Conservation (phyloP, 37 sponge, comb jelly and placozoan species). For the Cladorhizidae sp. region DNA sequence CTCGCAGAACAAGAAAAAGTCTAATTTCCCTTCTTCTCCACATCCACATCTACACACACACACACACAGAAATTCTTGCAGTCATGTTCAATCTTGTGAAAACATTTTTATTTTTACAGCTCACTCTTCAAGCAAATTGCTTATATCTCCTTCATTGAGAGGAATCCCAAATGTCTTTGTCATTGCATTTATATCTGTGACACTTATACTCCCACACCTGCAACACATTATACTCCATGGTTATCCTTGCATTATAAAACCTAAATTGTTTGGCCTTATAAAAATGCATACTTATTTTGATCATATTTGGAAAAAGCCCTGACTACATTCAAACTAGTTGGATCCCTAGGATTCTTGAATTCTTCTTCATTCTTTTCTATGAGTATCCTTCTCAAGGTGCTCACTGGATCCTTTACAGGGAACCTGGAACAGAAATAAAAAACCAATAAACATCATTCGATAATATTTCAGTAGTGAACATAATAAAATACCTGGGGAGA, state of each 20-base stretch:
- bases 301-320: constrained; percentile 70
- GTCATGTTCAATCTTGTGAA: neutral
- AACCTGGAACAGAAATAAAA: neutral
- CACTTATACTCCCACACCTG: constrained; percentile 52
- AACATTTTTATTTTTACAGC: too few species aligned
- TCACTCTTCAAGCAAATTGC: constrained; percentile 54
- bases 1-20: constrained; percentile 62
- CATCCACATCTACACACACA: constrained; percentile 40
- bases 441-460: neutral
- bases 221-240: neutral
- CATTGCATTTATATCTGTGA: constrained; percentile 35
- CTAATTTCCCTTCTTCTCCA: constrained; percentile 45
- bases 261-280: too few species aligned
- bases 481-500: constrained; percentile 2
- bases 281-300: constrained; percentile 37
- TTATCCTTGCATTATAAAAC: too few species aligned
- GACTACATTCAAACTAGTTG: constrained; percentile 49
- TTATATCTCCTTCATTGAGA: constrained; percentile 44
- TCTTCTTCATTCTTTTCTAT: constrained; percentile 43
- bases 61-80: neutral
- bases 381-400: constrained; percentile 57
- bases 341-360: constrained; percentile 69
- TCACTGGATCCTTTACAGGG: constrained; percentile 8
- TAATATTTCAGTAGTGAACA: neutral
- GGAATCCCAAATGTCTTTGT: constrained; percentile 36